Evolutionary conservation across 2,113 vertebrate species (phyloP), one percentile per base, ranked within the genome.

Genomic region (Indicator maculatus): DNA sequence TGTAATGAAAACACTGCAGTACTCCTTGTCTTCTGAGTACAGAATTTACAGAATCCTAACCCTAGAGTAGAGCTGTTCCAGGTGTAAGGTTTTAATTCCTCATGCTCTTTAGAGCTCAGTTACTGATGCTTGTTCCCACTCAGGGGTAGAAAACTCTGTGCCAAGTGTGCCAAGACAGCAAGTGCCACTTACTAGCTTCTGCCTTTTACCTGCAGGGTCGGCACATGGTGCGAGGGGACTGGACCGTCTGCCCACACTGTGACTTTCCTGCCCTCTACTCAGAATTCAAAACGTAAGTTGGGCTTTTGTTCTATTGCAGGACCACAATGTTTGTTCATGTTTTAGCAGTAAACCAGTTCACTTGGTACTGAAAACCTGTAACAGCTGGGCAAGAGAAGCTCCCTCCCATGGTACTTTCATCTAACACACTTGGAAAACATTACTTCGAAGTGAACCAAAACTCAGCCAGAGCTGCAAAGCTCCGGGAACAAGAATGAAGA

Each of bases 161-260:
- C 18, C 38, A 8, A 2, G 12, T 3, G 30, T 11, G 6, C 21
- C 3, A 3, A 3, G 44, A 18, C 17, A 50, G 33, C 9, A 15
- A 3, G 0, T 36, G 23, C 41, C 30, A 1, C 30, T n/a, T 30
- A 30, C 8, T 64, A 8, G 55, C 24, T 12, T 23, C 33, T 27
- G 81, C 16, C 7, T 73, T 55, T 41, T 63, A 12, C 39, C 16
- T 56, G 55, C 96, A 99, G 99, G 99, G 99, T 47, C 98, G 98
- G 52, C 99, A 99, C 23, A 99, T 99, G 99, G 89, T 99, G 66
- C 98, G 98, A 16, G 98, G 99, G 18, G 98, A 99, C 72, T 99
- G 99, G 99, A 98, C 98, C 2, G 95, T 98, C 75, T 99, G 99
- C 96, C 99, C 99, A 0, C 98, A 98, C 50, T 99, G 99, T 30